These are phyloP conservation scores for Cephalophus harveyi DNA, from an alignment of 2,113 vertebrate species.

Conservation along the genomic window DNA sequence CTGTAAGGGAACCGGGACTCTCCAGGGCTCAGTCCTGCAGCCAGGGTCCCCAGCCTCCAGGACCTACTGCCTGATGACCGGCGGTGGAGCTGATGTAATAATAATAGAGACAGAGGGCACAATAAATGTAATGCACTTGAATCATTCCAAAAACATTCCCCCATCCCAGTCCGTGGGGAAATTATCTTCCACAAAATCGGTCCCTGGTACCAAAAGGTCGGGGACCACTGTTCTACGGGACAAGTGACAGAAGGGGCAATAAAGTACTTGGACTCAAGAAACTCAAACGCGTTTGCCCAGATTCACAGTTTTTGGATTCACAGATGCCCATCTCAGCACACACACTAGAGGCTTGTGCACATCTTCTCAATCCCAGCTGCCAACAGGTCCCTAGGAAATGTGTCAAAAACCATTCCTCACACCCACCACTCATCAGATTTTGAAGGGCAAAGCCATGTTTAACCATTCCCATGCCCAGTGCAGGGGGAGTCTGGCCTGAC, in stretches of 20 bases:
- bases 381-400: fast-evolving
- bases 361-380: background rate
- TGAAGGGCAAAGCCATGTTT: background rate
- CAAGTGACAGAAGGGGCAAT: fast-evolving
- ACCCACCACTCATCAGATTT: background rate
- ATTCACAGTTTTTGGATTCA: background rate
- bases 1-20: too few species aligned
- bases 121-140: background rate
- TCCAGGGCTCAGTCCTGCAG: background rate
- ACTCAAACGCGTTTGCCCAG: background rate
- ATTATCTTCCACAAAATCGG: background rate
- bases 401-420: fast-evolving
- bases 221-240: background rate
- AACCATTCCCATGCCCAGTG: background rate
- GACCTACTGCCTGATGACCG: background rate
- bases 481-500: too few species aligned
- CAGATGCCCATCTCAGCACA: fast-evolving
- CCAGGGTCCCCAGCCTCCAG: background rate
- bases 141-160: background rate
- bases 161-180: background rate
- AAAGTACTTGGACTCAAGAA: background rate
- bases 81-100: background rate
- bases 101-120: background rate
- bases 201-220: background rate
- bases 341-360: fast-evolving